Evolutionary conservation across 2,888 invertebrate species (phyloP).

Genomic region (Busseola fusca): DNA sequence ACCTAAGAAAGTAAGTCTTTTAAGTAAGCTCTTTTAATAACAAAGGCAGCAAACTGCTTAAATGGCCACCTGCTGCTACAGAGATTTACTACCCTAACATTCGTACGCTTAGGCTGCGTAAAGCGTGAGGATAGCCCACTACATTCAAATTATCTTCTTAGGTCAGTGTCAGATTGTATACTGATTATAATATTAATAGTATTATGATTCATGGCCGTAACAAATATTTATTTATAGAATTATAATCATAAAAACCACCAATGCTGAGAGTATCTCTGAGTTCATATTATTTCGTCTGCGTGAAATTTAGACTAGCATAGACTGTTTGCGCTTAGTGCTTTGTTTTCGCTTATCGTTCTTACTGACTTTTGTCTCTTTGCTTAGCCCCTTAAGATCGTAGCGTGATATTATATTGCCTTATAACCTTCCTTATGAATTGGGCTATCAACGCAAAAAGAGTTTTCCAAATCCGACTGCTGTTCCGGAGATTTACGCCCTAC

Average conservation of each 20-base stretch:
- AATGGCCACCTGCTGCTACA: constrained; percentile 51
- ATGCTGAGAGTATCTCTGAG: not conserved
- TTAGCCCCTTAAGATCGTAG: too few relatives aligned
- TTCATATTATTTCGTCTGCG: too few relatives aligned
- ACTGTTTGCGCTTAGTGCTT: too few relatives aligned
- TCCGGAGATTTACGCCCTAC: too few relatives aligned
- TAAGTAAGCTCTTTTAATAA: constrained; percentile 50
- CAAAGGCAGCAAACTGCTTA: constrained; percentile 45
- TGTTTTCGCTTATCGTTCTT: too few relatives aligned
- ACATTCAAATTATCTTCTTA: not conserved
- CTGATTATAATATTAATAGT: not conserved
- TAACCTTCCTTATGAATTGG: too few relatives aligned
- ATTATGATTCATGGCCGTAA: not conserved
- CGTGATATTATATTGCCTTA: too few relatives aligned
- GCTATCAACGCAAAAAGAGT: too few relatives aligned
- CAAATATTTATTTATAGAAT: not conserved
- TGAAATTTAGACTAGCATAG: too few relatives aligned
- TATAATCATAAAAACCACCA: not conserved
- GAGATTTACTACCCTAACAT: constrained; percentile 42
- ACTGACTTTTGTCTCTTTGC: too few relatives aligned
- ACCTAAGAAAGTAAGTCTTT: constrained; percentile 22
- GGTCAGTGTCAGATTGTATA: not conserved
- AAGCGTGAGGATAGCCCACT: not conserved
- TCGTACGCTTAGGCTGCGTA: constrained; percentile 1
- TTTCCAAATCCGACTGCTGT: too few relatives aligned